Evolutionary conservation across 1,140 invertebrate species (phyloP).

Genomic region (Aphis gossypii): DNA sequence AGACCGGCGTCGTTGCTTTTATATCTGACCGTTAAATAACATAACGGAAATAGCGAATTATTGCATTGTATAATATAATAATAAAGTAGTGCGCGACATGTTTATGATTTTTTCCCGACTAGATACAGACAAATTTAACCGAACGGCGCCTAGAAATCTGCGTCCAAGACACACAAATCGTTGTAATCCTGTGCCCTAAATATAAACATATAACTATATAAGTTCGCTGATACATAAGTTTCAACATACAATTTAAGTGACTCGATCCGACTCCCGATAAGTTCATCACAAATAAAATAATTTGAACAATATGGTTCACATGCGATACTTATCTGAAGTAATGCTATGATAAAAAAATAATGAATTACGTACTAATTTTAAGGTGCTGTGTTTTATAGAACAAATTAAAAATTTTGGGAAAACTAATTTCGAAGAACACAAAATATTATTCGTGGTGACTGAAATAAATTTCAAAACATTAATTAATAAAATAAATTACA

Average conservation of each 20-base stretch:
- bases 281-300: background rate
- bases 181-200: background rate
- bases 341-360: background rate
- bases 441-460: background rate
- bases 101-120: background rate
- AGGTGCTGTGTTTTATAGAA: background rate
- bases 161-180: background rate
- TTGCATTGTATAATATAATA: background rate
- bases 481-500: constrained; percentile 13
- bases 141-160: background rate
- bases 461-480: background rate
- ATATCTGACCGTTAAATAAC: background rate
- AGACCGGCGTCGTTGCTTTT: background rate
- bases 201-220: background rate
- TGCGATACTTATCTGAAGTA: background rate
- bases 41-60: background rate
- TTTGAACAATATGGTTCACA: background rate
- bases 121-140: background rate
- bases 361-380: background rate
- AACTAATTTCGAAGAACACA: background rate
- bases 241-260: background rate
- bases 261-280: background rate
- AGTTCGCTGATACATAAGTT: background rate
- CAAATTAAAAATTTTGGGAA: background rate
- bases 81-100: background rate